Evolutionary conservation across 1,140 invertebrate species (phyloP).

Genomic region (Drosophila orosa): DNA sequence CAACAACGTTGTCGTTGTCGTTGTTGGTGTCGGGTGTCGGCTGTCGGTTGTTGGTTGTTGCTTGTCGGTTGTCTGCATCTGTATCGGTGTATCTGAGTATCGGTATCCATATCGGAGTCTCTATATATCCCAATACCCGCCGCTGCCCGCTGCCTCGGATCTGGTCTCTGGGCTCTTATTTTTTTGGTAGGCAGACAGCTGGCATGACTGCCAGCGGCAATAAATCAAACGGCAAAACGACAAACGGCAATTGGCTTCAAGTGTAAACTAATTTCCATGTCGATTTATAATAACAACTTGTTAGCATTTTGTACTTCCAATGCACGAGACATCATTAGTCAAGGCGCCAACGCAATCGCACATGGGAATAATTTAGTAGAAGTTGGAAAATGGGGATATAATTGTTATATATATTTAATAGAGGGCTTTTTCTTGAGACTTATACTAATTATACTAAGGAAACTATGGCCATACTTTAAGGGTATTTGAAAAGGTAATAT

Average conservation of each 20-base stretch:
- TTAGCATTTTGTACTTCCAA: conserved; percentile 75
- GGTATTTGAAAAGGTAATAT: no score
- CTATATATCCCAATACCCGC: conserved; percentile 3
- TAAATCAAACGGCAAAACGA: conserved; percentile 79
- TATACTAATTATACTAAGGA: no score
- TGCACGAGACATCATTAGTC: conserved; percentile 53
- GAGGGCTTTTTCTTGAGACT: no score
- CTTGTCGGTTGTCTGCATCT: conserved; percentile 28
- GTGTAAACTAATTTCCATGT: conserved; percentile 83
- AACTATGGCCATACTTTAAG: no score
- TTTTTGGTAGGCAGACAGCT: conserved; percentile 78
- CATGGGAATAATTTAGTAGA: conserved; percentile 6
- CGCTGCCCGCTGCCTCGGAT: background rate
- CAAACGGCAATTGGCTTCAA: conserved; percentile 80
- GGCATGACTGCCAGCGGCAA: conserved; percentile 81
- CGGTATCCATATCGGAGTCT: conserved; percentile 5
- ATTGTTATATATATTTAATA: no score
- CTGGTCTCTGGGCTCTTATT: conserved; percentile 40
- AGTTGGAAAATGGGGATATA: no score
- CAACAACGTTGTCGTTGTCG: conserved; percentile 24
- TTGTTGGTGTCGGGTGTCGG: conserved; percentile 26
- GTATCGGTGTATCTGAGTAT: conserved; percentile 5
- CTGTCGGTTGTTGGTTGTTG: conserved; percentile 26
- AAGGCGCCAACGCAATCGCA: conserved; percentile 49
- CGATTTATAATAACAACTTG: conserved; percentile 83